Conservation (phyloP, 2,797 vertebrate genomes). For the Esox lucius region DNA sequence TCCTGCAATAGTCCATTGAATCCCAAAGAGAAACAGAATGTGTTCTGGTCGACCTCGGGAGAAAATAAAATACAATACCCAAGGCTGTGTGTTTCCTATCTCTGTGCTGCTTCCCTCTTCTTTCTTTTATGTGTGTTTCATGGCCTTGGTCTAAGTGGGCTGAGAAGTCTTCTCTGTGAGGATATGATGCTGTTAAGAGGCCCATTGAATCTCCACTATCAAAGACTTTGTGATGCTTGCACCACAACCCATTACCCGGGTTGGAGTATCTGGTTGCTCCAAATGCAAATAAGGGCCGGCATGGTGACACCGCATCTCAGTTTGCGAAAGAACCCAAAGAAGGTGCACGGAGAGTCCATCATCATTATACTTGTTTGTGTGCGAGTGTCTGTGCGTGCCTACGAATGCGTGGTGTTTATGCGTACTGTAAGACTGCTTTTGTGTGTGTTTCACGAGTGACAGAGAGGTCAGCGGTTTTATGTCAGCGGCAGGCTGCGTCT, state of each 20-base stretch:
- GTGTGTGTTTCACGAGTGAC: neutral
- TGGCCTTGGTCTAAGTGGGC: slow-evolving; percentile 43
- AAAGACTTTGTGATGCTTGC: slow-evolving; percentile 57
- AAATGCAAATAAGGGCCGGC: slow-evolving; percentile 51
- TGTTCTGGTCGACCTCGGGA: neutral
- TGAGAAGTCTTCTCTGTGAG: slow-evolving; percentile 55
- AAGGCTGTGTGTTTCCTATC: neutral
- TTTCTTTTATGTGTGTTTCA: slow-evolving; percentile 41
- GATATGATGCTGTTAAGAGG: slow-evolving; percentile 61
- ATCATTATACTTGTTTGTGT: slow-evolving; percentile 52
- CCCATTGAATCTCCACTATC: slow-evolving; percentile 62
- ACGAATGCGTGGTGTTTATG: slow-evolving; percentile 1
- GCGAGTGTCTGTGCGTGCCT: slow-evolving; percentile 13
- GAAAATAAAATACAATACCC: neutral
- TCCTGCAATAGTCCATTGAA: neutral
- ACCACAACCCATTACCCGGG: slow-evolving; percentile 59
- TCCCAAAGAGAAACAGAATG: neutral
- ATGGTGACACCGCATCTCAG: slow-evolving; percentile 46
- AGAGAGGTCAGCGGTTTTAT: slow-evolving; percentile 21
- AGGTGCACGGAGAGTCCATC: slow-evolving; percentile 51
- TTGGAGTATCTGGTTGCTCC: slow-evolving; percentile 54
- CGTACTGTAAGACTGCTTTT: neutral
- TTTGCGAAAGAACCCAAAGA: slow-evolving; percentile 52
- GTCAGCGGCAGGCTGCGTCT: slow-evolving; percentile 25
- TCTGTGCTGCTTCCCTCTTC: slow-evolving; percentile 14